Evolutionary conservation across 2,888 invertebrate species (phyloP).

Genomic region (Dexiosoma caninum): DNA sequence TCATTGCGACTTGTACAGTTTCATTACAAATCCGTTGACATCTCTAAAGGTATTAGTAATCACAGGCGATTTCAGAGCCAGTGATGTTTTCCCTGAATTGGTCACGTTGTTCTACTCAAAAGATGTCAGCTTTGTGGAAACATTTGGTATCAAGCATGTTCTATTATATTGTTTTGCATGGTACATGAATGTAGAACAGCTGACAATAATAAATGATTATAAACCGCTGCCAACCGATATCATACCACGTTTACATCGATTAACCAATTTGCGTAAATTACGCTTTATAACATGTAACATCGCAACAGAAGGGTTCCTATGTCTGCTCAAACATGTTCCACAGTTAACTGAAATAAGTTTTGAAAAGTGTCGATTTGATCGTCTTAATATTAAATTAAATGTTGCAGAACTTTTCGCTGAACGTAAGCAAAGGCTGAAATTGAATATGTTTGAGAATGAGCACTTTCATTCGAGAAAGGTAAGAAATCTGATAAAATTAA

Average conservation of each 20-base stretch:
- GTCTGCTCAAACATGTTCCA: constrained; percentile 18
- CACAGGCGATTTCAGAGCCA: constrained; percentile 43
- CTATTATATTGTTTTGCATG: constrained; percentile 43
- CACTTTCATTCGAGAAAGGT: neutral
- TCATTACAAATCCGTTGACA: constrained; percentile 28
- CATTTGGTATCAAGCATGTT: constrained; percentile 43
- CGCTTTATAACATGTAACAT: constrained; percentile 39
- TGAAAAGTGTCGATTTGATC: constrained; percentile 45
- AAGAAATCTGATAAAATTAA: constrained; percentile 1
- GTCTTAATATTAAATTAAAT: neutral
- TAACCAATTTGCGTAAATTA: constrained; percentile 35
- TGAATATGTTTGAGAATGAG: constrained; percentile 50
- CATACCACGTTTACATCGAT: constrained; percentile 2
- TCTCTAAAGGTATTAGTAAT: constrained; percentile 42
- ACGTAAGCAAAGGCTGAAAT: constrained; percentile 27
- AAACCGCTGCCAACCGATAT: constrained; percentile 26
- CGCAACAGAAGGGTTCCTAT: neutral
- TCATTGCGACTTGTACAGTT: constrained; percentile 47
- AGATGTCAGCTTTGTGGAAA: constrained; percentile 38
- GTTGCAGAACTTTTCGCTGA: neutral
- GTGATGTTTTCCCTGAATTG: constrained; percentile 46
- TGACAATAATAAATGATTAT: constrained; percentile 44
- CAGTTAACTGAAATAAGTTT: constrained; percentile 49
- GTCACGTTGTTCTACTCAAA: constrained; percentile 29
- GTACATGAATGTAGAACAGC: constrained; percentile 41